Evolutionary conservation across 1,140 invertebrate species (phyloP).

Genomic region (Aphis craccivora): DNA sequence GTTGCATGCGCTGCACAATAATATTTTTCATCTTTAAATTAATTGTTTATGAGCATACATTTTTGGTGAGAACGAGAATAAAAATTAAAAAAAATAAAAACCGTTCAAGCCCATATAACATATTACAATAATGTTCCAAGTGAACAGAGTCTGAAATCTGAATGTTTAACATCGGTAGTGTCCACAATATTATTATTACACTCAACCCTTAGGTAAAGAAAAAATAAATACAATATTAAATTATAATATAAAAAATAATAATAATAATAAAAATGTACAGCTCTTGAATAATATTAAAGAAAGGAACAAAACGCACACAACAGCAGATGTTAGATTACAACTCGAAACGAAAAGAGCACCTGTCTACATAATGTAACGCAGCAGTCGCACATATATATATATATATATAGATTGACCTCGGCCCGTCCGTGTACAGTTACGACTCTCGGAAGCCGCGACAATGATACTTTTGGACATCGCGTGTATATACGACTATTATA

Average conservation of each 20-base stretch:
- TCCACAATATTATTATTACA: slow-evolving; percentile 10
- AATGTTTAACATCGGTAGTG: slow-evolving; percentile 23
- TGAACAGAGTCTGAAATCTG: neutral
- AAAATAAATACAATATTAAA: neutral
- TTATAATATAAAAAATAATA: no score
- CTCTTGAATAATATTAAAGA: slow-evolving; percentile 44
- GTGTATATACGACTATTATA: neutral
- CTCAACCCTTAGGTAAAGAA: neutral
- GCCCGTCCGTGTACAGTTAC: slow-evolving; percentile 20
- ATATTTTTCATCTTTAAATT: neutral
- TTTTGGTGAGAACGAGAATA: slow-evolving; percentile 26
- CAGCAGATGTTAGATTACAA: slow-evolving; percentile 51
- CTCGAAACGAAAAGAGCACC: slow-evolving; percentile 16
- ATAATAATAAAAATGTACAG: neutral
- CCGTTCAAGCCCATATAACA: neutral
- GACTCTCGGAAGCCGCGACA: neutral
- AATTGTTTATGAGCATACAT: neutral
- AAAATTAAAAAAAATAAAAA: neutral
- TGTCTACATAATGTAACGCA: slow-evolving; percentile 10
- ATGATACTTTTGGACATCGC: neutral
- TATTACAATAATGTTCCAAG: neutral
- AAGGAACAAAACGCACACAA: neutral
- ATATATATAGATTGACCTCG: neutral
- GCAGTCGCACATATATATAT: neutral
- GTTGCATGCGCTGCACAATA: neutral